Evolutionary conservation across 2,888 invertebrate genomes (phyloP).

Genomic region (Andrena bicolor): DNA sequence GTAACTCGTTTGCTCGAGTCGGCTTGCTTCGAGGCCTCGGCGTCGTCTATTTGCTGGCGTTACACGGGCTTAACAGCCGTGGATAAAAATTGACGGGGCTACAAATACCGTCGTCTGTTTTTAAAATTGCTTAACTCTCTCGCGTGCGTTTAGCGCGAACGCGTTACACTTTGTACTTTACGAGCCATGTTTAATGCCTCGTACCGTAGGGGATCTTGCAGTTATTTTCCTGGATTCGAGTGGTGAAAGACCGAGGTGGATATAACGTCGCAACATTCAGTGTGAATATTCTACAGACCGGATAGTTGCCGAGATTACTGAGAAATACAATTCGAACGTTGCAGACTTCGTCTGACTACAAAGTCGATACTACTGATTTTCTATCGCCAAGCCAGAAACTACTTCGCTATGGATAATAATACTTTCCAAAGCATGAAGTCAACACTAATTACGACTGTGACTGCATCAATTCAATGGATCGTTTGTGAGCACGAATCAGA

Average conservation of each 20-base stretch:
- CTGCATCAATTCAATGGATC: conserved; percentile 36
- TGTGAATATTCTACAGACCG: no score
- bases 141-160: background rate
- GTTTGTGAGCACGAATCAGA: conserved; percentile 51
- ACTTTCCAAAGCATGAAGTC: conserved; percentile 43
- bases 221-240: no score
- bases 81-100: conserved; percentile 67
- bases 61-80: conserved; percentile 66
- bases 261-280: no score
- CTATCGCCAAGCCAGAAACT: background rate
- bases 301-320: background rate
- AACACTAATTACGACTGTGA: conserved; percentile 48
- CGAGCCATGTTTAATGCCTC: background rate
- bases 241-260: no score
- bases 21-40: conserved; percentile 53
- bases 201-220: background rate
- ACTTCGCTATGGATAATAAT: background rate
- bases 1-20: conserved; percentile 72
- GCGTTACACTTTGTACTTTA: background rate
- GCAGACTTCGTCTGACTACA: background rate
- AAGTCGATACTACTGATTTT: no score
- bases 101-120: conserved; percentile 39
- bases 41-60: conserved; percentile 68
- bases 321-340: background rate
- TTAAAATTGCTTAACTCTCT: conserved; percentile 45